Conservation (phyloP, 2,113 vertebrate genomes). For the Ptyas mucosa region DNA sequence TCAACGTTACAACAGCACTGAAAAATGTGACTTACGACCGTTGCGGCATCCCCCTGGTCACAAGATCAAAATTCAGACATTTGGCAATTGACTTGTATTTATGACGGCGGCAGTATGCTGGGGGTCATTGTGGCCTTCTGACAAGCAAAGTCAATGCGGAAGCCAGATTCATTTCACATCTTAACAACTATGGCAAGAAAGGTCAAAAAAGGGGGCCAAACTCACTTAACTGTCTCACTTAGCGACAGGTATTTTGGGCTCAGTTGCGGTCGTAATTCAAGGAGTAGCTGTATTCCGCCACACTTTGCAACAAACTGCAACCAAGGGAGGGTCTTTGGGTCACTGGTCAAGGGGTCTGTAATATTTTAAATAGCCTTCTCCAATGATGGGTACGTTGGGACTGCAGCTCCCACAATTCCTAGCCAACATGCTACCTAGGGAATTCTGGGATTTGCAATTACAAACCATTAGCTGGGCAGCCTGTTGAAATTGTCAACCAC, state of each 20-base stretch:
- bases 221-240: not conserved
- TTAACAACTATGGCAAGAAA: too few species aligned
- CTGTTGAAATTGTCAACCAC: not conserved
- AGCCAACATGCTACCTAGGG: not conserved
- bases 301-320: not conserved
- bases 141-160: too few species aligned
- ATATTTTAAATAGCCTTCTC: not conserved
- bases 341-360: not conserved
- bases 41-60: fast-evolving
- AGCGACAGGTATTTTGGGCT: not conserved
- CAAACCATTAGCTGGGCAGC: not conserved
- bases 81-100: too few species aligned
- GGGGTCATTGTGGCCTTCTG: not conserved
- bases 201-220: too few species aligned
- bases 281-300: not conserved
- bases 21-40: too few species aligned
- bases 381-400: not conserved
- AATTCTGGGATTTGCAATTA: not conserved
- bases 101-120: not conserved
- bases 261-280: not conserved
- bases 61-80: too few species aligned
- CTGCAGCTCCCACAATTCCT: not conserved
- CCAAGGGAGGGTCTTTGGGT: not conserved
- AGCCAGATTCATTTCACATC: too few species aligned
- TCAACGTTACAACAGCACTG: too few species aligned